Percentiles rank a stretch among this genome's conserved stretches.
Conservation (phyloP, 2,113 vertebrate species). For the Emydura subglobosa region DNA sequence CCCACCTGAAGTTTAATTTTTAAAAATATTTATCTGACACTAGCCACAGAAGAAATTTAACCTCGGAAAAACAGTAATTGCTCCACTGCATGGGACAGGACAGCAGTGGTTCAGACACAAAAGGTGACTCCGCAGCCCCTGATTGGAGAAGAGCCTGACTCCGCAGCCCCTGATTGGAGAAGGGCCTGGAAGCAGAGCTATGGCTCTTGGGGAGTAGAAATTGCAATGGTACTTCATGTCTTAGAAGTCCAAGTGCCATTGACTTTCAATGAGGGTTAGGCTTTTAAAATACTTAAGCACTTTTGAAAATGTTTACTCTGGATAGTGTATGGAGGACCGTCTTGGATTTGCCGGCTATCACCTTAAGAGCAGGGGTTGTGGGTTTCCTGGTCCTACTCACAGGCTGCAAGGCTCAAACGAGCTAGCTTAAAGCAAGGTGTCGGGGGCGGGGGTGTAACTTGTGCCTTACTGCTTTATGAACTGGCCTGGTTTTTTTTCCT, state of each 20-base stretch:
- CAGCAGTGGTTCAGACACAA: not conserved
- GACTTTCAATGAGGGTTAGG: not conserved
- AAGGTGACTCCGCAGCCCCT: not conserved
- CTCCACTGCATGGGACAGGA: accelerated
- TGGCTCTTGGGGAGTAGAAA: not conserved
- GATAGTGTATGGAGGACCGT: not conserved
- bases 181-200: too few relatives aligned
- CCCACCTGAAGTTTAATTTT: not conserved
- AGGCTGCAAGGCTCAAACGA: not conserved
- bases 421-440: not conserved
- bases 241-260: not conserved
- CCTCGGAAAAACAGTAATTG: not conserved
- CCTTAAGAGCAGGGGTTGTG: not conserved
- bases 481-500: not conserved
- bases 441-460: too few relatives aligned
- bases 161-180: too few relatives aligned
- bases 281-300: not conserved
- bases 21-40: not conserved
- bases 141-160: not conserved
- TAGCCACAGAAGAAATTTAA: not conserved
- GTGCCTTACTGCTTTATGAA: not conserved
- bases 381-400: not conserved
- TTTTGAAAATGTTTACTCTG: accelerated
- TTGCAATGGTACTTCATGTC: not conserved
- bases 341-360: not conserved